Conservation (phyloP, 2,113 vertebrate species). For the Promerops cafer region DNA sequence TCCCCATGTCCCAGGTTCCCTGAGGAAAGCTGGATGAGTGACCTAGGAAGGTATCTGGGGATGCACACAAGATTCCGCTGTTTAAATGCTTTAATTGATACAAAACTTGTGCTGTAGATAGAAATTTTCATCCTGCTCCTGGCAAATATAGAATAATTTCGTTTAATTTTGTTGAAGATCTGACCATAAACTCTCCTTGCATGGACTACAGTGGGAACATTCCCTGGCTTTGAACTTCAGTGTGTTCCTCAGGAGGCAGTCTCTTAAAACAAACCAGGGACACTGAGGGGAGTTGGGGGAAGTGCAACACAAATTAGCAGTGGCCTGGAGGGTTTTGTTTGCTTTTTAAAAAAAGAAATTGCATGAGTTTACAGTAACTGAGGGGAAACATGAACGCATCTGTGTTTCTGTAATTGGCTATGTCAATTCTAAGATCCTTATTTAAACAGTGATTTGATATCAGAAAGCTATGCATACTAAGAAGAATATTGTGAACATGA, state of each 20-base stretch:
- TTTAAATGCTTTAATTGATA: neutral
- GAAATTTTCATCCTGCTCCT: neutral
- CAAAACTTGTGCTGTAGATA: neutral
- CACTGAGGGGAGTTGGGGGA: neutral
- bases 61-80: neutral
- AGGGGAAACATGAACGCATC: neutral
- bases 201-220: slow-evolving; percentile 10
- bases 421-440: neutral
- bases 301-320: neutral
- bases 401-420: neutral
- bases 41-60: neutral
- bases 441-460: neutral
- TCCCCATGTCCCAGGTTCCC: neutral
- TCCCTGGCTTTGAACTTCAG: slow-evolving; percentile 27
- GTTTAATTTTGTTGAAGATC: neutral
- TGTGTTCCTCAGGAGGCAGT: neutral
- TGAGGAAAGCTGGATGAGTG: neutral
- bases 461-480: neutral
- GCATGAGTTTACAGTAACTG: neutral
- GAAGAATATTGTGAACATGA: neutral
- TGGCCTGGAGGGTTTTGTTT: slow-evolving; percentile 14
- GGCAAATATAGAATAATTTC: neutral
- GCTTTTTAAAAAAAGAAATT: neutral
- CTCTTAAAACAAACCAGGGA: slow-evolving; percentile 6
- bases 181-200: neutral